Evolutionary conservation across 2,113 vertebrate species (phyloP).

Genomic region (Anolis carolinensis): DNA sequence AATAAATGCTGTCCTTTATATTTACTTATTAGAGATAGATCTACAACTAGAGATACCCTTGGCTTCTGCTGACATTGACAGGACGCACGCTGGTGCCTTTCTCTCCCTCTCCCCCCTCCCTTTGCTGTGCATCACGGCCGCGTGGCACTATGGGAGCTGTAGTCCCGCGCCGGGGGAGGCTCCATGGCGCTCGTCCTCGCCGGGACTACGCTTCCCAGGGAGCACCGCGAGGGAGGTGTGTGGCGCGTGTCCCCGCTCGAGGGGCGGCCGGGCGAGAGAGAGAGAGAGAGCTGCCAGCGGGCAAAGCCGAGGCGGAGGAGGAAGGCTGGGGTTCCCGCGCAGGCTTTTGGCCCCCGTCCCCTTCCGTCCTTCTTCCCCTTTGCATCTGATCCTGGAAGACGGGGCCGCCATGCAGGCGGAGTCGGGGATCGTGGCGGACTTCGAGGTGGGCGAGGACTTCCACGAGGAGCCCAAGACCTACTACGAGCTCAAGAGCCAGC

Average conservation of each 20-base stretch:
- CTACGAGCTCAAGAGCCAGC: conserved; percentile 96
- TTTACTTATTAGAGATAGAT: too few species aligned
- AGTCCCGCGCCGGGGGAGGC: conserved; percentile 56
- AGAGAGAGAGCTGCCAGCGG: conserved; percentile 23
- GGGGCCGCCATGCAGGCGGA: conserved; percentile 86
- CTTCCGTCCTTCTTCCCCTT: too few species aligned
- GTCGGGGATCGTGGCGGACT: conserved; percentile 95
- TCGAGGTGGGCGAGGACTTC: conserved; percentile 92
- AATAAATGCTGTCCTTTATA: too few species aligned
- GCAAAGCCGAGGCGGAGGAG: conserved; percentile 35
- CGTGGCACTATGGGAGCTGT: conserved; percentile 72
- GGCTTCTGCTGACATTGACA: conserved; percentile 26
- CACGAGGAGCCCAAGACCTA: conserved; percentile 95
- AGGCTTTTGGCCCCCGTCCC: not conserved
- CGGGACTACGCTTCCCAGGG: conserved; percentile 70
- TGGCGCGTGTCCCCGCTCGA: not conserved
- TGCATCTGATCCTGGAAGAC: too few species aligned
- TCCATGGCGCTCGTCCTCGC: not conserved
- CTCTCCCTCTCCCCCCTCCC: not conserved
- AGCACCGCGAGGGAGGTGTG: conserved; percentile 35
- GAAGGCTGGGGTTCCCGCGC: conserved; percentile 57
- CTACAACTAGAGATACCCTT: conserved; percentile 11
- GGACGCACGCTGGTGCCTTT: conserved; percentile 12
- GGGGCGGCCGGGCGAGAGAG: not conserved
- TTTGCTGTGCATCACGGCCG: not conserved